Evolutionary conservation across 2,113 vertebrate genomes (phyloP).

Genomic region (Mirounga angustirostris): DNA sequence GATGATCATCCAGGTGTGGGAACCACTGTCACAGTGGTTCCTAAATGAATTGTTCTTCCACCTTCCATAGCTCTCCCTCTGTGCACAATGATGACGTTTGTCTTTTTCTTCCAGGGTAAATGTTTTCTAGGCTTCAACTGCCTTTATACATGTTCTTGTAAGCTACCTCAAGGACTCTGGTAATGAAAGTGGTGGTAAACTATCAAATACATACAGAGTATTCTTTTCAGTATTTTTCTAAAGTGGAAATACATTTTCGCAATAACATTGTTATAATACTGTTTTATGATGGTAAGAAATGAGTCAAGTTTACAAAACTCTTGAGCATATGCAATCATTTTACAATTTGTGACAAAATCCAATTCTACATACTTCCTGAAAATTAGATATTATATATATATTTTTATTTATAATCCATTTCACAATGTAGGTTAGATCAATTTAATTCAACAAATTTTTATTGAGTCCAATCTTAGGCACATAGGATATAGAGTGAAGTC

Average conservation of each 20-base stretch:
- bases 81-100: accelerated
- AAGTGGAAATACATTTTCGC: not conserved
- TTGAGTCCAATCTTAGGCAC: not conserved
- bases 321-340: not conserved
- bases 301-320: not conserved
- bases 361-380: constrained; percentile 12
- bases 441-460: not conserved
- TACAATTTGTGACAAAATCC: not conserved
- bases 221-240: constrained; percentile 29
- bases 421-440: not conserved
- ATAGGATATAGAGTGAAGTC: not conserved
- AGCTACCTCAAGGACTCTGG: not conserved
- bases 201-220: not conserved
- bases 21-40: not conserved
- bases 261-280: not conserved
- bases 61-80: not conserved
- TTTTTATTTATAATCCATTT: not conserved
- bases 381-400: not conserved
- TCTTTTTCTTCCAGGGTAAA: not conserved
- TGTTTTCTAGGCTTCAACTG: not conserved
- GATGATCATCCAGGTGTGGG: not conserved
- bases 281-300: not conserved
- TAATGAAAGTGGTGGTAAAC: not conserved
- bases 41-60: not conserved
- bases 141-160: not conserved